Evolutionary conservation across 2,888 invertebrate species (phyloP), one percentile per base, ranked within the genome.

Genomic region (Limnephilus rhombicus): DNA sequence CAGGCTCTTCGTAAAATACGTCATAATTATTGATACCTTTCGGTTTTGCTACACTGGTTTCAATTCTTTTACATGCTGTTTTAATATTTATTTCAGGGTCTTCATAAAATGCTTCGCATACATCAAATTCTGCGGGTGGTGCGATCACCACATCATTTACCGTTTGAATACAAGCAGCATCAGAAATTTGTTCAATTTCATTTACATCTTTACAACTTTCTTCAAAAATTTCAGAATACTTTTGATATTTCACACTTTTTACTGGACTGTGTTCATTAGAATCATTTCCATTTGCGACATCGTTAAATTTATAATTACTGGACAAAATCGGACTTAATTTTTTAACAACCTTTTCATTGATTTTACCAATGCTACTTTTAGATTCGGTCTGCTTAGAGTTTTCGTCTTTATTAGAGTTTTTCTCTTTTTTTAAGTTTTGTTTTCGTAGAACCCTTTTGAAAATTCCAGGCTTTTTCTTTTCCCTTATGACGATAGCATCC

Each of bases 401-500:
- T 4, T 87, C 49, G 18, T 89, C 85, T 85, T 89, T 91, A 15
- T 29, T 80, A 15, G 1, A 5, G 80, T 34, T 41, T 34, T 80
- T 91, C 1, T 88, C 90, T 80, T 91, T 90, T 83, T 83, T 86
- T n/a, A 85, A 91, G 3, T 80, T 89, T n/a, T 92, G 92, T 29
- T 87, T 93, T 68, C 90, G 37, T 45, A 92, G 80, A 37, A 93
- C 93, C 41, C 93, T 91, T 85, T 85, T 89, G 13, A 93, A 83
- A 81, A 93, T 92, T 18, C 92, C 92, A 13, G 83, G 34, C 86
- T 92, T 93, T 53, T 93, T 92, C 82, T 92, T 93, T 81, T 49
- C 86, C 5, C n/a, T 68, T 68, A 68, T 12, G 34, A 34, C 85
- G 88, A 24, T 83, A 1, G 3, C 37, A 5, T 85, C 45, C 11